These are phyloP conservation scores for Pristionchus mayeri DNA, from an alignment of 2,888 invertebrate species.

Conservation along the genomic window DNA sequence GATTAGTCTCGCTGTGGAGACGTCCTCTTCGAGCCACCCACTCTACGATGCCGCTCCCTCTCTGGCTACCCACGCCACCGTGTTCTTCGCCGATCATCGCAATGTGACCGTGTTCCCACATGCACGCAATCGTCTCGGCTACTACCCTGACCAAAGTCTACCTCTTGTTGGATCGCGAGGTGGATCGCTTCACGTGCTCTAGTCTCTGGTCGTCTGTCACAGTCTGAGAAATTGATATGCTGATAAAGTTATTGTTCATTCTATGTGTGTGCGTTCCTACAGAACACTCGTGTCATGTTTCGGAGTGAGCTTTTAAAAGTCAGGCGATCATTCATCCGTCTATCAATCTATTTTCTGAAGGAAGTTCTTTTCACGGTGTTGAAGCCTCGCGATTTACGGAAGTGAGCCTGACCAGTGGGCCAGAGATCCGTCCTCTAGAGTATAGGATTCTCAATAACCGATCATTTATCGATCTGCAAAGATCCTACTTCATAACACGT, in stretches of 20 bases:
- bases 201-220: too few relatives aligned
- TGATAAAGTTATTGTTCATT: background rate
- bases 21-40: background rate
- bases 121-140: background rate
- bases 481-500: background rate
- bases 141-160: background rate
- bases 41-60: too few relatives aligned
- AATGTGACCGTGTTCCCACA: background rate
- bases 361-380: background rate
- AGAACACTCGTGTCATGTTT: background rate
- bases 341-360: background rate
- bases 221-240: too few relatives aligned
- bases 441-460: background rate
- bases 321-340: background rate
- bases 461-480: slow-evolving; percentile 9
- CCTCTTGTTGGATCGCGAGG: too few relatives aligned
- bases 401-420: background rate
- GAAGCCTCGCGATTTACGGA: background rate
- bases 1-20: background rate
- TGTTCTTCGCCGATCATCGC: background rate
- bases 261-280: background rate
- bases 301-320: slow-evolving; percentile 1
- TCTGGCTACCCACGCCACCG: background rate
- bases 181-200: too few relatives aligned
- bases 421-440: background rate